These are phyloP conservation scores for Tetragonula clypearis DNA, from an alignment of 1,140 invertebrate genomes.

Conservation along the genomic window DNA sequence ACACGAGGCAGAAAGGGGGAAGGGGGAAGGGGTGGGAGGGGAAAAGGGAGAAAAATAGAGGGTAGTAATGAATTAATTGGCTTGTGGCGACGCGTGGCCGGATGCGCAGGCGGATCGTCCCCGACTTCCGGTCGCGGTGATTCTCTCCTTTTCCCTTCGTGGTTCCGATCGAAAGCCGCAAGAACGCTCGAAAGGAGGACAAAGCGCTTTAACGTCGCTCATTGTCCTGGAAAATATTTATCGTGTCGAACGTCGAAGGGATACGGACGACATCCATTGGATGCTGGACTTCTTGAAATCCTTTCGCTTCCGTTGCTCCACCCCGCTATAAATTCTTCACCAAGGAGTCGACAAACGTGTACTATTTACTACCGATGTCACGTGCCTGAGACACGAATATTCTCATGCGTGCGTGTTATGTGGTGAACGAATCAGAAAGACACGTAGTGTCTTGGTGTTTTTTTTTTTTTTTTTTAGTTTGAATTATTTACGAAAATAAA, in stretches of 20 bases:
- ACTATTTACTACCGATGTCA: not conserved
- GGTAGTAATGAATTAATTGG: conserved; percentile 75
- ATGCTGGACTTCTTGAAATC: conserved; percentile 57
- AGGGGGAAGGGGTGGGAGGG: too few species aligned
- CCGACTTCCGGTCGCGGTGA: conserved; percentile 58
- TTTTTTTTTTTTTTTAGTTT: too few species aligned
- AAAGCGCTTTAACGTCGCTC: conserved; percentile 36
- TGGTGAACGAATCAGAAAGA: too few species aligned
- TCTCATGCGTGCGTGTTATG: too few species aligned
- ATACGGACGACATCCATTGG: conserved; percentile 32
- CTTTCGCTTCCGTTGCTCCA: conserved; percentile 34
- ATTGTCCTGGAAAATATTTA: conserved; percentile 77
- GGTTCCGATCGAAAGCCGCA: conserved; percentile 66
- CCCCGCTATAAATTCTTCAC: conserved; percentile 35
- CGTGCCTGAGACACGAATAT: not conserved
- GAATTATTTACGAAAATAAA: too few species aligned
- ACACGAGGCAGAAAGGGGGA: too few species aligned
- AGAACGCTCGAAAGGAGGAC: conserved; percentile 32
- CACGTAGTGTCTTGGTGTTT: too few species aligned
- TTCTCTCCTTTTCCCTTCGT: conserved; percentile 49
- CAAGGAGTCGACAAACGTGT: not conserved
- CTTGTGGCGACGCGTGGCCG: conserved; percentile 67
- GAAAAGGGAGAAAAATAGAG: conserved; percentile 8
- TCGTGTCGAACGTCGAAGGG: conserved; percentile 55
- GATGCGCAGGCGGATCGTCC: conserved; percentile 65